These are phyloP conservation scores for Subanguina moxae DNA, from an alignment of 1,140 invertebrate species.

Conservation along the genomic window DNA sequence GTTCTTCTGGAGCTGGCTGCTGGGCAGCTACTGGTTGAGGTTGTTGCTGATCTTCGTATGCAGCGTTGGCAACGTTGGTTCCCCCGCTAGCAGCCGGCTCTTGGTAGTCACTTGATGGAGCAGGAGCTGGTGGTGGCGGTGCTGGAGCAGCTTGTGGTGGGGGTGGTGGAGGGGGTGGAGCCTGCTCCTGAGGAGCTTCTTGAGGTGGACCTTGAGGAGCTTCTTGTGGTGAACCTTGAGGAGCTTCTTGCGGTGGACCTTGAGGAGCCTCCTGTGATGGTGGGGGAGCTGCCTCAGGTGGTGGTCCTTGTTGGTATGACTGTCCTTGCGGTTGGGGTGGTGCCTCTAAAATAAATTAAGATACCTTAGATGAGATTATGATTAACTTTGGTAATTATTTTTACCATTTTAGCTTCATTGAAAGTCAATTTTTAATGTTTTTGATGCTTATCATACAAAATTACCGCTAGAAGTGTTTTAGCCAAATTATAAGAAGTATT, in stretches of 20 bases:
- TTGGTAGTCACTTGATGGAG: constrained; percentile 6
- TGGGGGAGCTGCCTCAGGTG: constrained; percentile 3
- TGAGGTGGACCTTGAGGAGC: constrained; percentile 13
- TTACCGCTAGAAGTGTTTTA: too few species aligned
- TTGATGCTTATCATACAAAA: too few species aligned
- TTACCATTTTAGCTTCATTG: too few species aligned
- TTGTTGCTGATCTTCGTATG: constrained; percentile 24
- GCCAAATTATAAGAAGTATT: too few species aligned
- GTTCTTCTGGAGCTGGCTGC: constrained; percentile 17
- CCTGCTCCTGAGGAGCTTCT: constrained; percentile 12
- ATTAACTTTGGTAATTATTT: too few species aligned
- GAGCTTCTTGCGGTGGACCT: constrained; percentile 17
- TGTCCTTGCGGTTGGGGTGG: background rate
- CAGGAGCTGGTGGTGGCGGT: constrained; percentile 15
- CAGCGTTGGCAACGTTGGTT: background rate
- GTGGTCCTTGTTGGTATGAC: background rate
- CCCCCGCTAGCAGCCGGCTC: background rate
- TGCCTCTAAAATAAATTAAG: background rate
- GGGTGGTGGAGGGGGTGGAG: constrained; percentile 24
- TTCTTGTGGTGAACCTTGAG: constrained; percentile 13
- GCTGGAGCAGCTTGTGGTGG: constrained; percentile 8
- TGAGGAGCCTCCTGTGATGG: background rate
- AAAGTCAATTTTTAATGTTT: too few species aligned
- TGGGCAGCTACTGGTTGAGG: constrained; percentile 12
- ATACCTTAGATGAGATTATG: too few species aligned